Percentiles rank a stretch among this genome's conserved stretches.
Evolutionary conservation across 2,797 vertebrate species (phyloP).

Genomic region (Ara ararauna): DNA sequence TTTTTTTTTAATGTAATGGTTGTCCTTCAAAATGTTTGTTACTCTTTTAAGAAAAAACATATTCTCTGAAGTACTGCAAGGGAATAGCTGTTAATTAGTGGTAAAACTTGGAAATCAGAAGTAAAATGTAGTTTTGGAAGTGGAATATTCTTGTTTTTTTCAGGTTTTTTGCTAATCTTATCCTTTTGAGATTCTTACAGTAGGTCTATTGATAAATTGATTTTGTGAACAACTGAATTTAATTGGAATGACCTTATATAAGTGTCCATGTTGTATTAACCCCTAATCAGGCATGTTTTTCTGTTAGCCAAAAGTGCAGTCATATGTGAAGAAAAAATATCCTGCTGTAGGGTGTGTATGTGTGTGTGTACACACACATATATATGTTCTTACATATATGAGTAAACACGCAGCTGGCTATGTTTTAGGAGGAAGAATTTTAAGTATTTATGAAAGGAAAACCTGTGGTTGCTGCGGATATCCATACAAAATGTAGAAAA

Average conservation of each 20-base stretch:
- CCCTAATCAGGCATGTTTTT: not conserved
- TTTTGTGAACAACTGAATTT: not conserved
- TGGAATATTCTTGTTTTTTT: not conserved
- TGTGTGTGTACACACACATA: rapidly evolving
- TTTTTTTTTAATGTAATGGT: not conserved
- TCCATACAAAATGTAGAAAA: constrained; percentile 9
- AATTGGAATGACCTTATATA: not conserved
- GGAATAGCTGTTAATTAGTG: not conserved
- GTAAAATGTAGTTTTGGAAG: not conserved
- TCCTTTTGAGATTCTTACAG: not conserved
- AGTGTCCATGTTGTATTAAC: not conserved
- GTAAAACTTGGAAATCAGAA: not conserved
- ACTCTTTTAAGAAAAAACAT: not conserved
- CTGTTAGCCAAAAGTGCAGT: not conserved
- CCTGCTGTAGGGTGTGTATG: not conserved
- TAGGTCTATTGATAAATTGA: not conserved
- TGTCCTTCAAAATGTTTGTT: not conserved
- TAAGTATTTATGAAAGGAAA: not conserved
- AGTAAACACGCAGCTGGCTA: not conserved
- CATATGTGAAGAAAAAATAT: not conserved
- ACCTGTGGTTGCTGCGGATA: not conserved
- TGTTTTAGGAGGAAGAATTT: not conserved
- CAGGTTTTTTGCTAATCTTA: not conserved
- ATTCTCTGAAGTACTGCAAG: not conserved
- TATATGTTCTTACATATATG: not conserved